A percentile compares a stretch with the other conserved stretches of the same genome.
Evolutionary conservation across 92 coral and sea anemone genomes (phyloP).

Genomic region (Palythoa caribaeorum): DNA sequence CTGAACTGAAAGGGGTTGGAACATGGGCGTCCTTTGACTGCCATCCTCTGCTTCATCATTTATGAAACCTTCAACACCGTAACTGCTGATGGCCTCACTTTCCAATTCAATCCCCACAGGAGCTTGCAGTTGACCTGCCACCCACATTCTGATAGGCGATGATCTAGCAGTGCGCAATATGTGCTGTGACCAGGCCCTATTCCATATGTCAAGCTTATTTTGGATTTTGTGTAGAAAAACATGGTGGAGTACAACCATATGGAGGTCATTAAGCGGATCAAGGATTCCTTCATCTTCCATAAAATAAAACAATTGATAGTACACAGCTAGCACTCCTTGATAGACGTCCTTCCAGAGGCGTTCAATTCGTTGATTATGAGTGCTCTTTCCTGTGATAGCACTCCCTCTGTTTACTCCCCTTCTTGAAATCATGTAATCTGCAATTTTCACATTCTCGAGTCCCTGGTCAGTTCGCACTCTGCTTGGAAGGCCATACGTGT

Average conservation of each 20-base stretch:
- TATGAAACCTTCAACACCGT: constrained; percentile 44
- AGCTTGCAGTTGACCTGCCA: constrained; percentile 43
- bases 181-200: constrained; percentile 30
- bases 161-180: constrained; percentile 13
- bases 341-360: constrained; percentile 70
- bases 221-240: background rate
- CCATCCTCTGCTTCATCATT: background rate
- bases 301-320: constrained; percentile 59
- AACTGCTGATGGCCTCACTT: background rate
- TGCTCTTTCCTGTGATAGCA: constrained; percentile 59
- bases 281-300: constrained; percentile 36
- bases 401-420: constrained; percentile 69
- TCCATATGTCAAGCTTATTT: background rate
- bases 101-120: constrained; percentile 36
- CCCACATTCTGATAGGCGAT: constrained; percentile 15
- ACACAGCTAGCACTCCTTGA: constrained; percentile 62
- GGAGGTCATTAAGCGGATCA: background rate
- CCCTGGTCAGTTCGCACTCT: constrained; percentile 68
- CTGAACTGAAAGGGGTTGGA: background rate
- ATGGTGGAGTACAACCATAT: background rate
- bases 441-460: constrained; percentile 62
- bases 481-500: constrained; percentile 59
- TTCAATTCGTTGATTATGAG: constrained; percentile 30
- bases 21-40: background rate
- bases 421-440: constrained; percentile 59